These are phyloP conservation scores for Columba livia DNA, from an alignment of 2,113 vertebrate species.

Conservation along the genomic window DNA sequence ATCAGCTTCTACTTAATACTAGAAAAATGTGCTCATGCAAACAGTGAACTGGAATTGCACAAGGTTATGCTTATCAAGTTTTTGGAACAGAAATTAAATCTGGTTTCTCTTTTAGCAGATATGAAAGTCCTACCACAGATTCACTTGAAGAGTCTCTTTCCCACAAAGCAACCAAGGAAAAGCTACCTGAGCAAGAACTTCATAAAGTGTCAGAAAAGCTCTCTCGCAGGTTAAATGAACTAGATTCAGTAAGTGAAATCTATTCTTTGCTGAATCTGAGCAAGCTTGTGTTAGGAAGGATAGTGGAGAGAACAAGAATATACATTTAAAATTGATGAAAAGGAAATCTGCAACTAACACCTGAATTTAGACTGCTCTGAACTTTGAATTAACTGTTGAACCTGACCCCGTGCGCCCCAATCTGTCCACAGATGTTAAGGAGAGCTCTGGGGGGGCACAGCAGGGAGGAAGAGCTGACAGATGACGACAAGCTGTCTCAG, in stretches of 20 bases:
- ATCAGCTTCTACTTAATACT: not conserved
- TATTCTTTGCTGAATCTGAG: not conserved
- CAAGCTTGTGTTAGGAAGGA: not conserved
- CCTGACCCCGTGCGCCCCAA: not conserved
- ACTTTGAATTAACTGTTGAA: not conserved
- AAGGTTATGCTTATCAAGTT: not conserved
- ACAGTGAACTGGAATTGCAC: not conserved
- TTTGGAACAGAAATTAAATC: not conserved
- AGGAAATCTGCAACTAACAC: not conserved
- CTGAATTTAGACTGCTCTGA: not conserved
- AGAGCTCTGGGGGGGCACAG: slow-evolving; percentile 76
- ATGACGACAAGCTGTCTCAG: slow-evolving; percentile 83
- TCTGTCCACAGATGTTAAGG: slow-evolving; percentile 84
- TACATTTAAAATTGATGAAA: not conserved
- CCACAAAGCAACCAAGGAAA: slow-evolving; percentile 70
- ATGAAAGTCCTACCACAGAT: not conserved
- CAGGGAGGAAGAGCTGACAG: slow-evolving; percentile 59
- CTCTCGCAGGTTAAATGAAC: slow-evolving; percentile 81
- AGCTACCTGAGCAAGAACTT: slow-evolving; percentile 79
- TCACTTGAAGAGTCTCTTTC: slow-evolving; percentile 57
- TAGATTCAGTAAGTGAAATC: slow-evolving; percentile 81
- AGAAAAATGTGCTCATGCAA: not conserved
- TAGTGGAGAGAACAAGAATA: not conserved
- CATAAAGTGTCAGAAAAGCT: slow-evolving; percentile 85
- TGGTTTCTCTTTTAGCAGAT: not conserved